Conservation (phyloP, 2,888 invertebrate genomes). For the Glomeris marginata region DNA sequence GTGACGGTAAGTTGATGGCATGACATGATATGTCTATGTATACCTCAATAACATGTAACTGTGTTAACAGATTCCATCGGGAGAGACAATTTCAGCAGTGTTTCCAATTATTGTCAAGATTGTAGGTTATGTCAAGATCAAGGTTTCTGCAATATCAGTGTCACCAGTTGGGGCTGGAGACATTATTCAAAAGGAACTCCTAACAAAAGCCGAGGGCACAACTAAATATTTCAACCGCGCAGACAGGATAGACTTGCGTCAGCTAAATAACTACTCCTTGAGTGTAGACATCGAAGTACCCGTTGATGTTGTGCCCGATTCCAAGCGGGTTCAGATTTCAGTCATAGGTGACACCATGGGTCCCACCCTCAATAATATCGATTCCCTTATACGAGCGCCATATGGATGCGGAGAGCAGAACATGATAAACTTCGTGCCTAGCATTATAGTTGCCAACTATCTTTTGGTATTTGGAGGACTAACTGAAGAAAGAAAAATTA, state of each 20-base stretch:
- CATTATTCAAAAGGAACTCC: too few relatives aligned
- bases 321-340: slow-evolving; percentile 20
- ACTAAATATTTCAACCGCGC: slow-evolving; percentile 20
- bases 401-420: slow-evolving; percentile 35
- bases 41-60: neutral
- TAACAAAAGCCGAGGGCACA: slow-evolving; percentile 21
- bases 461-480: slow-evolving; percentile 27
- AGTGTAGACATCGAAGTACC: slow-evolving; percentile 21
- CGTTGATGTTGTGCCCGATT: slow-evolving; percentile 19
- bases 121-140: slow-evolving; percentile 32
- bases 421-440: slow-evolving; percentile 32
- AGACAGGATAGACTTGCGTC: slow-evolving; percentile 18
- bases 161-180: too few relatives aligned
- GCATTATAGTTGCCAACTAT: slow-evolving; percentile 30
- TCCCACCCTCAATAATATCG: slow-evolving; percentile 28
- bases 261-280: slow-evolving; percentile 6
- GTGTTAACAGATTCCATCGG: slow-evolving; percentile 14
- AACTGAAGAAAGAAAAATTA: slow-evolving; percentile 24
- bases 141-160: slow-evolving; percentile 25
- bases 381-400: slow-evolving; percentile 30
- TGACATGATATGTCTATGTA: too few relatives aligned
- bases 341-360: slow-evolving; percentile 30
- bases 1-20: too few relatives aligned
- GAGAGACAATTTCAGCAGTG: slow-evolving; percentile 24
- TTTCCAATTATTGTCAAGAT: slow-evolving; percentile 34